Evolutionary conservation across 2,888 invertebrate species (phyloP), one percentile per base, ranked within the genome.

Genomic region (Asteroscopus sphinx): DNA sequence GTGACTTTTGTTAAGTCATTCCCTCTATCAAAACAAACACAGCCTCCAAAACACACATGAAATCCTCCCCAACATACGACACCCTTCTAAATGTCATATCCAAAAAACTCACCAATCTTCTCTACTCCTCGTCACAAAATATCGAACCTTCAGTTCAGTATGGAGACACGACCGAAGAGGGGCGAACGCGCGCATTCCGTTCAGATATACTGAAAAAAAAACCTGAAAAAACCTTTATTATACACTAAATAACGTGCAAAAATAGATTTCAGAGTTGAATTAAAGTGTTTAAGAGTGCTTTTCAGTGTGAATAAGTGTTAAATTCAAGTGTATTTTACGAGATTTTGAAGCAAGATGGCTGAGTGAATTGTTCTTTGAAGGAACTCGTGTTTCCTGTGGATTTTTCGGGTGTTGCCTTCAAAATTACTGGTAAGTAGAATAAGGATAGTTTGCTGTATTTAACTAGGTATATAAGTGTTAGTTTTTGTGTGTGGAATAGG

Each of bases 381-480:
- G 36, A 39, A 48, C 41, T 25, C 7, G 7, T n/a, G 13, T 28
- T 59, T 21, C 36, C 44, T 15, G 39, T 49, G 58, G 5, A 11
- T 46, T 67, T 63, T 67, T 51, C n/a, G 62, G 58, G 62, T 66
- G 67, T 48, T 12, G 28, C n/a, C 52, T 25, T 30, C 13, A 1
- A 0, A 7, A 13, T 15, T n/a, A 5, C 26, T 15, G 26, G 62
- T 63, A 16, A 45, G 62, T 66, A 3, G 0, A 21, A 21, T 6
- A 6, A 3, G 21, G 6, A 21, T 21, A 21, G 21, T 21, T 6
- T 21, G 4, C 21, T 21, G 21, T 21, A 4, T 21, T 21, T 6
- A 21, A 21, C 4, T 21, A 4, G 4, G 6, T 3, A 21, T 21
- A 21, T 6, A 21, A 21, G 21, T 21, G 21, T 21, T 4, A 1